These are phyloP conservation scores for Heterotis niloticus DNA, from an alignment of 2,113 vertebrate genomes.

Conservation along the genomic window DNA sequence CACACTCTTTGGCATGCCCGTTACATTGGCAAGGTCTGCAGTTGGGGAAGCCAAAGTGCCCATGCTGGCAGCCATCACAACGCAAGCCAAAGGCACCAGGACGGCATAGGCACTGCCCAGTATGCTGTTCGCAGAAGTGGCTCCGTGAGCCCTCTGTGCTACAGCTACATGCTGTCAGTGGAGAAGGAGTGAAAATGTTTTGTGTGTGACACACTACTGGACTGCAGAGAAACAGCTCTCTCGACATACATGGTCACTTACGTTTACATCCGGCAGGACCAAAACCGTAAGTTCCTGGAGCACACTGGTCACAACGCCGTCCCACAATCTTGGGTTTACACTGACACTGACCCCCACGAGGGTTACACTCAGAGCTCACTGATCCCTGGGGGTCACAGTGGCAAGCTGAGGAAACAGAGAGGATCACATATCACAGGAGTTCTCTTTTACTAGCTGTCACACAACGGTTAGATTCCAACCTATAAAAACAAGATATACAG, in stretches of 20 bases:
- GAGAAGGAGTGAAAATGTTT: slow-evolving; percentile 14
- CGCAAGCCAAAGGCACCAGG: slow-evolving; percentile 75
- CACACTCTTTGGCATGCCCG: slow-evolving; percentile 74
- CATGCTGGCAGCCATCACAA: slow-evolving; percentile 79
- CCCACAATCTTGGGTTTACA: slow-evolving; percentile 82
- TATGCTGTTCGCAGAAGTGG: slow-evolving; percentile 72
- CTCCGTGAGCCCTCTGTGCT: slow-evolving; percentile 76
- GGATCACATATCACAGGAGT: not conserved
- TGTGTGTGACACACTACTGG: not conserved
- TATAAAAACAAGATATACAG: not conserved
- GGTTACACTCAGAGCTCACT: slow-evolving; percentile 77
- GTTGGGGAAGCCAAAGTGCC: slow-evolving; percentile 91
- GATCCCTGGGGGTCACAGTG: slow-evolving; percentile 88
- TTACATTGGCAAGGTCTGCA: slow-evolving; percentile 86
- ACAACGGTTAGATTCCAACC: too few relatives aligned
- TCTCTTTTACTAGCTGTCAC: too few relatives aligned
- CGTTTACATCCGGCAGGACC: slow-evolving; percentile 81
- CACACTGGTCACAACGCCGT: slow-evolving; percentile 78
- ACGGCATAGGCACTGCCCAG: slow-evolving; percentile 82
- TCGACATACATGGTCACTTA: slow-evolving; percentile 46
- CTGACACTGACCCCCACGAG: slow-evolving; percentile 83
- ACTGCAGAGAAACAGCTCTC: not conserved
- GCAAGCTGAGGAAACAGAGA: slow-evolving; percentile 67
- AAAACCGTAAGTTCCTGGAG: slow-evolving; percentile 81
- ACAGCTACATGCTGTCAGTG: slow-evolving; percentile 77